Base-by-base conservation (phyloP, 2,113 vertebrate species). In the Esox niger region DNA sequence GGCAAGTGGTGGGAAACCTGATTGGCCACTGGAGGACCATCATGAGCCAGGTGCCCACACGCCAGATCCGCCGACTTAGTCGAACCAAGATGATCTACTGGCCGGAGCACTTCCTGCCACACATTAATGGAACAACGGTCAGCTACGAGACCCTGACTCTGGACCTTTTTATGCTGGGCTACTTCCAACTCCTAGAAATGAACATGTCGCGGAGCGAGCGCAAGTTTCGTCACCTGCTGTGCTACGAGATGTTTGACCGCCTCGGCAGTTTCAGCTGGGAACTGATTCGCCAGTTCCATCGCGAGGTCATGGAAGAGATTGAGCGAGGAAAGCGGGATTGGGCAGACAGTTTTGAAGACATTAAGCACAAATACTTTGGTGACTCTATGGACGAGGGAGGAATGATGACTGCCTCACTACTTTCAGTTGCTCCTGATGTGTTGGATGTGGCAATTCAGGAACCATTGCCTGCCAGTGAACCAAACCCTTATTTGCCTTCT, bases 111-210 rank as follows among this genome's bases (percentile, higher is more conserved):
- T 99, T 99, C 78, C 78, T 99, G 79, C 97, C 96, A 2, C 90
- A 94, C 0, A 83, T 95, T 0, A 84, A 91, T 0, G 95, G 95
- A 0, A 82, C 87, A 0, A 93, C 94, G 0, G 86, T 94, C 64
- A 75, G 80, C 32, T 95, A 99, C 0, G 91, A 97, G 79, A 95
- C 90, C 81, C 91, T 99, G 69, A 94, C 93, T 0, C 92, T 99
- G 0, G 96, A 98, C 83, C 96, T 98, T 38, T 99, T 99, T 86
- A 98, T 99, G 96, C 93, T 98, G 4, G 97, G 97, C 67, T 99
- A 99, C 82, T 99, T 98, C 80, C 97, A 98, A 86, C 87, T 99
- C 54, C 88, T 99, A n/a, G 97, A 98, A 87, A 98, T 98, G 97
- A 91, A 87, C 65, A 94, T 99, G 86, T 94, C 94, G 69, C 93